Evolutionary conservation across 2,888 invertebrate genomes (phyloP).

Genomic region (Oligia latruncula): DNA sequence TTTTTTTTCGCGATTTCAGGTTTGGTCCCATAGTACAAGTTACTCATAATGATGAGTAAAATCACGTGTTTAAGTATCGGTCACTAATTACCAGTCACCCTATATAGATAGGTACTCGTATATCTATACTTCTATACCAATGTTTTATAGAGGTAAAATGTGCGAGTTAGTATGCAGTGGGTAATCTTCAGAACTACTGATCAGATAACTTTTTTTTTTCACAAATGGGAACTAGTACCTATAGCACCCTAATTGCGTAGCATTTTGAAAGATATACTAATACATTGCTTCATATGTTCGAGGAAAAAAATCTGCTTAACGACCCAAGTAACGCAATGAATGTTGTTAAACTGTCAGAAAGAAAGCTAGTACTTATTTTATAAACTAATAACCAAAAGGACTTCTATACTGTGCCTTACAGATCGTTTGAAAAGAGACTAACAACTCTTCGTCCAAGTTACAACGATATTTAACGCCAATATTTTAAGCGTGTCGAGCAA

Average conservation of each 20-base stretch:
- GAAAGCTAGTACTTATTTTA: neutral
- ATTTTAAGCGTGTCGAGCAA: constrained; percentile 24
- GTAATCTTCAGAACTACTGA: neutral
- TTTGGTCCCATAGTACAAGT: no score
- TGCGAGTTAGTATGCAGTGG: neutral
- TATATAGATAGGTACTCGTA: neutral
- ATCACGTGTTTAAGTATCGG: no score
- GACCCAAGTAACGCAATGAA: no score
- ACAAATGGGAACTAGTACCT: neutral
- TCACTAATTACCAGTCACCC: no score
- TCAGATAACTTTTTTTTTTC: neutral
- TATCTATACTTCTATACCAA: neutral
- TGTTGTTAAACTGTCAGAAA: neutral
- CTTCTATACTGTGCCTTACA: neutral
- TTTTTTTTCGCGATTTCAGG: no score
- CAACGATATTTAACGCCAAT: constrained; percentile 48
- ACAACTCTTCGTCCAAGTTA: constrained; percentile 3
- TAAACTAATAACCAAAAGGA: neutral
- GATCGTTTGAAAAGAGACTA: neutral
- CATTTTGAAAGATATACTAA: neutral
- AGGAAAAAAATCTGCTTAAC: neutral
- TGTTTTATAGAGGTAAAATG: neutral
- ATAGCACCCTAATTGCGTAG: neutral
- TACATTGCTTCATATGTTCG: neutral
- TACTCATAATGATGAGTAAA: no score